A percentile compares a stretch with the other conserved stretches of the same genome.
Conservation (phyloP, 2,797 vertebrate genomes). For the Astyanax mexicanus region DNA sequence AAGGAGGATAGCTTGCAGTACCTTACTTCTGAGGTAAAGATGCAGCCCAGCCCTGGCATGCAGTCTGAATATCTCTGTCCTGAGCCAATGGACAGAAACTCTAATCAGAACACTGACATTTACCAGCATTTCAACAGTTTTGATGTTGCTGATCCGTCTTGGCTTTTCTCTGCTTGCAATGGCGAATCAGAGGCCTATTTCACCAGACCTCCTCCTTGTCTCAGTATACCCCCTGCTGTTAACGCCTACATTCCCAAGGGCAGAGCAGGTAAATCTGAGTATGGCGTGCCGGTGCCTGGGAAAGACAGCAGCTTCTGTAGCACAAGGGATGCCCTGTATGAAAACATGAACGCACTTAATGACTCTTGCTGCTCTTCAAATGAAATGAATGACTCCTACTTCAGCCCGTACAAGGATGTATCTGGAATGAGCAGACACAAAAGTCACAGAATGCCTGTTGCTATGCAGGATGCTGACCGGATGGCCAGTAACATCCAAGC, state of each 20-base stretch:
- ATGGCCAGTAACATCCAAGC: constrained; percentile 78
- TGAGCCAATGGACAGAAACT: constrained; percentile 64
- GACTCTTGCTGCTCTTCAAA: constrained; percentile 58
- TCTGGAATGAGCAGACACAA: constrained; percentile 71
- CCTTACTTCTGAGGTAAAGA: constrained; percentile 79
- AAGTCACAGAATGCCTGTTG: constrained; percentile 70
- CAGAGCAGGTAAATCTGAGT: constrained; percentile 68
- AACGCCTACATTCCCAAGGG: constrained; percentile 72
- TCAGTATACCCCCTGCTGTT: constrained; percentile 74
- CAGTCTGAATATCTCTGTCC: constrained; percentile 69
- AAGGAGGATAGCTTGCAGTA: constrained; percentile 77
- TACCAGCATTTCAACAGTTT: constrained; percentile 71
- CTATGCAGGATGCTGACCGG: constrained; percentile 80
- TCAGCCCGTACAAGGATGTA: constrained; percentile 73
- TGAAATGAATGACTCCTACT: constrained; percentile 57
- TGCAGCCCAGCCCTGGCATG: constrained; percentile 70
- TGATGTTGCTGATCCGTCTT: constrained; percentile 78
- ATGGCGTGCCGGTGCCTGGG: constrained; percentile 65
- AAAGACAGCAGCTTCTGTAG: constrained; percentile 73
- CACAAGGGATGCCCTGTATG: constrained; percentile 66
- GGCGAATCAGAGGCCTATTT: constrained; percentile 72
- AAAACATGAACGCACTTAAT: constrained; percentile 54
- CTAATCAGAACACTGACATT: constrained; percentile 77
- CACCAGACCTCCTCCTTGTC: constrained; percentile 74
- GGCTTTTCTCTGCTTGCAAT: constrained; percentile 74